phyloP scores from a whole-genome alignment of 1,140 invertebrate genomes.

The Druon quercuslanigerum region DNA sequence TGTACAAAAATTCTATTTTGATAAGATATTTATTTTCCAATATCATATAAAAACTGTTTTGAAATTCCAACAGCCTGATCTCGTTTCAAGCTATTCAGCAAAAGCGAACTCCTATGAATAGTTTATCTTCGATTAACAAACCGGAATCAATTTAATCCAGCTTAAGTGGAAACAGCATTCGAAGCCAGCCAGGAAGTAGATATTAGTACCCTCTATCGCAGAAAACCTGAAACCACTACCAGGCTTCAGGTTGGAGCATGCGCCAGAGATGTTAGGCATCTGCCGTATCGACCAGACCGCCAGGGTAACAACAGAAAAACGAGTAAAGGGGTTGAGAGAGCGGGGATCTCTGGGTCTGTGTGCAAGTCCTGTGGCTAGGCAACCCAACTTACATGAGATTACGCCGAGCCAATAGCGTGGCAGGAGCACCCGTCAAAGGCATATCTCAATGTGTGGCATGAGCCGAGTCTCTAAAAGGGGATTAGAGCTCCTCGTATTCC shows the following conservation, averaged over 20 bases:
- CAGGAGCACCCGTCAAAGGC: slow-evolving; percentile 71
- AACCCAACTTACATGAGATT: slow-evolving; percentile 72
- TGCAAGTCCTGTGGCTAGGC: slow-evolving; percentile 67
- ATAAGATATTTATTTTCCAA: not conserved
- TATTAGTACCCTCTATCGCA: slow-evolving; percentile 60
- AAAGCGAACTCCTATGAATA: not conserved
- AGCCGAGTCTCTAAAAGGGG: slow-evolving; percentile 71
- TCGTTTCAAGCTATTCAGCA: slow-evolving; percentile 6
- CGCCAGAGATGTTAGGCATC: slow-evolving; percentile 66
- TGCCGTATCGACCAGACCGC: slow-evolving; percentile 71
- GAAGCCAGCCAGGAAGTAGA: slow-evolving; percentile 55
- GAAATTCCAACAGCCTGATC: not conserved
- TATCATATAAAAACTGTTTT: not conserved
- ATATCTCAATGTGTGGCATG: slow-evolving; percentile 70
- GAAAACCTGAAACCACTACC: slow-evolving; percentile 44
- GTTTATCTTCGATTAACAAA: slow-evolving; percentile 23
- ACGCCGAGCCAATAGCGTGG: slow-evolving; percentile 69
- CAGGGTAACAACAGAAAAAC: slow-evolving; percentile 41
- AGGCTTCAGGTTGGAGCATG: slow-evolving; percentile 56
- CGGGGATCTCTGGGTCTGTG: slow-evolving; percentile 48
- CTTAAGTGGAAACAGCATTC: slow-evolving; percentile 11
- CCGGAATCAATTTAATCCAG: slow-evolving; percentile 15
- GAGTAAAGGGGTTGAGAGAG: slow-evolving; percentile 48
- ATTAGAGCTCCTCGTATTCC: slow-evolving; percentile 70
- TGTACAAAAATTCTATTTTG: not conserved